These are phyloP conservation scores for Arnoldichthys spilopterus DNA, from an alignment of 2,797 vertebrate genomes.

Conservation along the genomic window DNA sequence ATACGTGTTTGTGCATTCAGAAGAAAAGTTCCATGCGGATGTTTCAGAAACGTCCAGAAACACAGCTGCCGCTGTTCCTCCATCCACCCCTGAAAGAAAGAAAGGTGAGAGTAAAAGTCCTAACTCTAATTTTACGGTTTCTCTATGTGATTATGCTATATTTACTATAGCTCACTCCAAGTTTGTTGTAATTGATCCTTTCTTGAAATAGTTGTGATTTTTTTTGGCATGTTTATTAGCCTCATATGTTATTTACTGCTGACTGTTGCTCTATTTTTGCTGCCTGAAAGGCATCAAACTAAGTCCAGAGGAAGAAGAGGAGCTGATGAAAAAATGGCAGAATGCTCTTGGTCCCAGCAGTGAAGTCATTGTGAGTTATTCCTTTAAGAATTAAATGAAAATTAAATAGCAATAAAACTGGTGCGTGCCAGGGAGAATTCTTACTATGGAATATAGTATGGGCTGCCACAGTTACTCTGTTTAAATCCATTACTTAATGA, in stretches of 20 bases:
- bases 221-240: too few relatives aligned
- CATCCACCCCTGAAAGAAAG: conserved; percentile 2
- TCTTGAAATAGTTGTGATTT: neutral
- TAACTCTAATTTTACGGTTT: too few relatives aligned
- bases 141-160: too few relatives aligned
- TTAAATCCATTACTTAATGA: too few relatives aligned
- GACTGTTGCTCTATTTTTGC: neutral
- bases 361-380: conserved; percentile 88
- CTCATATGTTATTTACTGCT: neutral
- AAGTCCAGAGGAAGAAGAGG: conserved; percentile 76
- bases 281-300: conserved; percentile 63
- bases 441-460: neutral
- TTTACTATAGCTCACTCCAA: too few relatives aligned
- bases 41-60: neutral
- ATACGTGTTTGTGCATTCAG: conserved; percentile 2
- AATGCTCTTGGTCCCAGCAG: conserved; percentile 86
- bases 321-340: conserved; percentile 87
- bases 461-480: too few relatives aligned
- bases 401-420: too few relatives aligned
- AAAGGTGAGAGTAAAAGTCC: conserved; percentile 21
- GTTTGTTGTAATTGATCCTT: neutral
- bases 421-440: neutral
- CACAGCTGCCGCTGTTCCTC: neutral
- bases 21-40: neutral
- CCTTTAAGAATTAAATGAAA: neutral